Evolutionary conservation across 1,140 invertebrate genomes (phyloP).

Genomic region (Calephelis nemesis): DNA sequence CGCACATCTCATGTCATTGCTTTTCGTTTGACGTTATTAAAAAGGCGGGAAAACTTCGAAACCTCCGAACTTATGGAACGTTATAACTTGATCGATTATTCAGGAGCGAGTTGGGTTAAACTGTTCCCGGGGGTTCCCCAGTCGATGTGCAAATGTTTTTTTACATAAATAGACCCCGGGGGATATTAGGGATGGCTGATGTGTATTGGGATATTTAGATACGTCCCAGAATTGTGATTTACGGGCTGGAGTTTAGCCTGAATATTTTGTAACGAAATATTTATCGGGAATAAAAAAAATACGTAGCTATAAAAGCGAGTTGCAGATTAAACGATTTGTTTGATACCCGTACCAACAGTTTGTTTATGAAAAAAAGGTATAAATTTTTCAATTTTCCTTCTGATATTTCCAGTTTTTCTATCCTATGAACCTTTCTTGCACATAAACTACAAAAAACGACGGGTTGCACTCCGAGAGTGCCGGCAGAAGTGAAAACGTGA

Average conservation of each 20-base stretch:
- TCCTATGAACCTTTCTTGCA: too few relatives aligned
- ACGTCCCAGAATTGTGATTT: not conserved
- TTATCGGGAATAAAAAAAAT: not conserved
- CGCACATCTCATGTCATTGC: not conserved
- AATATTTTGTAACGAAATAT: not conserved
- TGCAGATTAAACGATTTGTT: too few relatives aligned
- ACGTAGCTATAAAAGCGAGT: too few relatives aligned
- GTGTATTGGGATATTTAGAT: conserved; percentile 5
- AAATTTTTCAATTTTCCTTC: too few relatives aligned
- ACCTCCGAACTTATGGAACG: not conserved
- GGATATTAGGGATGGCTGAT: conserved; percentile 9
- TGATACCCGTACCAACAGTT: too few relatives aligned
- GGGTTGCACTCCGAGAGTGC: too few relatives aligned
- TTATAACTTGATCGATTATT: not conserved
- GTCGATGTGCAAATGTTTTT: conserved; percentile 3
- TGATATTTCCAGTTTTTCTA: too few relatives aligned
- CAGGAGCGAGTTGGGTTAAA: not conserved
- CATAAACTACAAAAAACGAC: too few relatives aligned
- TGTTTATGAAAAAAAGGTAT: too few relatives aligned
- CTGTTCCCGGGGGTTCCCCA: not conserved
- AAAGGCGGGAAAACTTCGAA: not conserved
- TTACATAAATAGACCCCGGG: not conserved
- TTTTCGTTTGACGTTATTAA: not conserved
- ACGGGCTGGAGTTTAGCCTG: not conserved
- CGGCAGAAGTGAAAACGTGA: too few relatives aligned